These are phyloP conservation scores for Epizoanthus illoricatus DNA, from an alignment of 92 coral and sea anemone species.

Conservation along the genomic window DNA sequence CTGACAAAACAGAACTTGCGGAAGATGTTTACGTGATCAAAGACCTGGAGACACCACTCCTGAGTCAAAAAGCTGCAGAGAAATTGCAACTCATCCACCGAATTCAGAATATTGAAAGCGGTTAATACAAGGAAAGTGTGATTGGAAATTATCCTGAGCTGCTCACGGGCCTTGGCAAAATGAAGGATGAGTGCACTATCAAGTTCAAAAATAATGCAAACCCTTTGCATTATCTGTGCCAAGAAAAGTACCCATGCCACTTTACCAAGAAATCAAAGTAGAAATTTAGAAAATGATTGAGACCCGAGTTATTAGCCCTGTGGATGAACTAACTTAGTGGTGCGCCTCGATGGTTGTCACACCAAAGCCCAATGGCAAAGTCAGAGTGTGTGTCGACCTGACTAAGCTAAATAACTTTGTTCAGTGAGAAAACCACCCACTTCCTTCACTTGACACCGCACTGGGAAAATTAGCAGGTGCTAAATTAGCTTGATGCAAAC, in stretches of 20 bases:
- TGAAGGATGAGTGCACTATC: slow-evolving; percentile 47
- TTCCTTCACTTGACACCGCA: slow-evolving; percentile 45
- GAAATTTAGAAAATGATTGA: slow-evolving; percentile 43
- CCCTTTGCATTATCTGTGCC: slow-evolving; percentile 51
- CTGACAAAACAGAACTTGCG: not conserved
- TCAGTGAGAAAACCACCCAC: slow-evolving; percentile 47
- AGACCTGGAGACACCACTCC: slow-evolving; percentile 51
- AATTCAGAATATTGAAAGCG: slow-evolving; percentile 23
- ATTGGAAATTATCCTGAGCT: slow-evolving; percentile 43
- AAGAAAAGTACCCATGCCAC: slow-evolving; percentile 44
- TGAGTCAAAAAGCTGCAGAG: slow-evolving; percentile 39
- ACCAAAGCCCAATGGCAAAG: slow-evolving; percentile 43
- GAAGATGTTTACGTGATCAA: slow-evolving; percentile 35
- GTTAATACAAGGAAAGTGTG: slow-evolving; percentile 19
- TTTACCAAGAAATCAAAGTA: slow-evolving; percentile 22
- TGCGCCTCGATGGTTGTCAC: slow-evolving; percentile 54
- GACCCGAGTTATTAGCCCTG: slow-evolving; percentile 35
- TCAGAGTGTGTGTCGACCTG: slow-evolving; percentile 22
- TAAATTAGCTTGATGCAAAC: slow-evolving; percentile 51
- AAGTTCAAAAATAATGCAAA: slow-evolving; percentile 43
- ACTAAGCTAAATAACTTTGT: slow-evolving; percentile 44
- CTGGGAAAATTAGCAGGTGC: slow-evolving; percentile 51
- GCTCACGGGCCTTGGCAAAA: slow-evolving; percentile 47
- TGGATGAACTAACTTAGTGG: slow-evolving; percentile 40
- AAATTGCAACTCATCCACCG: slow-evolving; percentile 44